Evolutionary conservation across 2,797 vertebrate genomes (phyloP).

Genomic region (Eulemur coronatus): DNA sequence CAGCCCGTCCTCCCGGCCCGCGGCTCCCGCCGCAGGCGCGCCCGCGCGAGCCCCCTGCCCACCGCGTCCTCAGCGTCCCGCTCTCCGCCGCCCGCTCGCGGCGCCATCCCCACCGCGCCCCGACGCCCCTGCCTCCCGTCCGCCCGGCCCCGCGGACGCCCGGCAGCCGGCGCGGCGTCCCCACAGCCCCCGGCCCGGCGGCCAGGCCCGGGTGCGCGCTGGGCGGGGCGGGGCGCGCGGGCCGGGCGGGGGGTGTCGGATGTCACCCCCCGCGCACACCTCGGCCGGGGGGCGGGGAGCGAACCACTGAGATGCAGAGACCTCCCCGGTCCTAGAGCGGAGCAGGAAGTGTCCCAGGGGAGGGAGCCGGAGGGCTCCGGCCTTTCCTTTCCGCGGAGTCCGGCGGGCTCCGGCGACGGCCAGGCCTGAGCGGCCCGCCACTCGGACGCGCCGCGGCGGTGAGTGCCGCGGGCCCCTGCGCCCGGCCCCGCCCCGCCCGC

Average conservation of each 20-base stretch:
- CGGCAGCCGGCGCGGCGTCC: neutral
- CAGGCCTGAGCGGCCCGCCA: slow-evolving; percentile 54
- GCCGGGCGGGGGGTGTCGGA: slow-evolving; percentile 71
- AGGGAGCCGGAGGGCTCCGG: slow-evolving; percentile 74
- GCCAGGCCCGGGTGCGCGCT: neutral
- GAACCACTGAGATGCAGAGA: slow-evolving; percentile 79
- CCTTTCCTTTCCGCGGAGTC: slow-evolving; percentile 68
- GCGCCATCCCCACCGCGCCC: neutral
- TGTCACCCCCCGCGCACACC: slow-evolving; percentile 72
- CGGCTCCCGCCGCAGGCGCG: neutral
- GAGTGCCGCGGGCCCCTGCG: neutral
- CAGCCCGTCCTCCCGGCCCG: neutral
- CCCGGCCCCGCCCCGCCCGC: neutral
- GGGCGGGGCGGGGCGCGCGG: slow-evolving; percentile 42
- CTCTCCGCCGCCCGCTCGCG: neutral
- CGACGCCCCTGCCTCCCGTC: neutral
- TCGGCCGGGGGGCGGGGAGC: slow-evolving; percentile 65
- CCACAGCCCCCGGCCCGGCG: neutral
- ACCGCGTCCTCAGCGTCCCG: too few relatives aligned
- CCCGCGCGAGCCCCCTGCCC: neutral
- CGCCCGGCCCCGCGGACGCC: neutral
- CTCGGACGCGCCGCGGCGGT: slow-evolving; percentile 26
- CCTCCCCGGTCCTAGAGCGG: slow-evolving; percentile 80
- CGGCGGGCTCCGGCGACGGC: slow-evolving; percentile 53
- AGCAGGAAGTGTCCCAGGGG: slow-evolving; percentile 81